These are phyloP conservation scores for Atethmia centrago DNA, from an alignment of 2,888 invertebrate genomes.

Conservation along the genomic window DNA sequence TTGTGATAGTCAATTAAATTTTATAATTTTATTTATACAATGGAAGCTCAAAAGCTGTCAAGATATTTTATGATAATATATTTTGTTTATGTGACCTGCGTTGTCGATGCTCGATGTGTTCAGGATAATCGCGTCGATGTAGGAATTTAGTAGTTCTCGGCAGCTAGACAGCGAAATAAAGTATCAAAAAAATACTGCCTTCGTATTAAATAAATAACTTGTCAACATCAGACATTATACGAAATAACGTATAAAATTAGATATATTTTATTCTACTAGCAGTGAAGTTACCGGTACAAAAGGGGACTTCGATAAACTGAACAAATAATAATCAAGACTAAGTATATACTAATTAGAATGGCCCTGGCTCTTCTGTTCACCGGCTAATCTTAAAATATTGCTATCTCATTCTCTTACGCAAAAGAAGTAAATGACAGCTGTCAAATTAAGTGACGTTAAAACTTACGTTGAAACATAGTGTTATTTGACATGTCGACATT, in stretches of 20 bases:
- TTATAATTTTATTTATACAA: constrained; percentile 62
- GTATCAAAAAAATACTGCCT: constrained; percentile 19
- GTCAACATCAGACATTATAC: constrained; percentile 12
- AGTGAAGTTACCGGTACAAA: constrained; percentile 28
- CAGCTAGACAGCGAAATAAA: constrained; percentile 14
- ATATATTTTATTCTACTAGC: constrained; percentile 23
- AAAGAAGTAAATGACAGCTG: constrained; percentile 20
- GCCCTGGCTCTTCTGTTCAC: constrained; percentile 1
- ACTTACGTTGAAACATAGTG: too few relatives aligned
- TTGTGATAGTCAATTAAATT: constrained; percentile 74
- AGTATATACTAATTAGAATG: constrained; percentile 45
- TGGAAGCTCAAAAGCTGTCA: constrained; percentile 62
- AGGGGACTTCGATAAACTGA: constrained; percentile 41
- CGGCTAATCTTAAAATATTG: constrained; percentile 4
- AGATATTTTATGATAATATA: constrained; percentile 55
- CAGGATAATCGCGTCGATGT: constrained; percentile 43
- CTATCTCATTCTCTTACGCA: background rate
- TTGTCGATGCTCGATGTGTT: constrained; percentile 37
- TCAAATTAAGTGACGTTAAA: constrained; percentile 2
- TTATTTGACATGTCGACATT: too few relatives aligned
- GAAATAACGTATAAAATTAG: constrained; percentile 17
- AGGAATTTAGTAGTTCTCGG: constrained; percentile 37
- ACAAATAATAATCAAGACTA: constrained; percentile 63
- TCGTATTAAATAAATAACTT: constrained; percentile 6
- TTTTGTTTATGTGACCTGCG: constrained; percentile 45